Evolutionary conservation across 2,113 vertebrate genomes (phyloP).

Genomic region (Zosterops borbonicus): DNA sequence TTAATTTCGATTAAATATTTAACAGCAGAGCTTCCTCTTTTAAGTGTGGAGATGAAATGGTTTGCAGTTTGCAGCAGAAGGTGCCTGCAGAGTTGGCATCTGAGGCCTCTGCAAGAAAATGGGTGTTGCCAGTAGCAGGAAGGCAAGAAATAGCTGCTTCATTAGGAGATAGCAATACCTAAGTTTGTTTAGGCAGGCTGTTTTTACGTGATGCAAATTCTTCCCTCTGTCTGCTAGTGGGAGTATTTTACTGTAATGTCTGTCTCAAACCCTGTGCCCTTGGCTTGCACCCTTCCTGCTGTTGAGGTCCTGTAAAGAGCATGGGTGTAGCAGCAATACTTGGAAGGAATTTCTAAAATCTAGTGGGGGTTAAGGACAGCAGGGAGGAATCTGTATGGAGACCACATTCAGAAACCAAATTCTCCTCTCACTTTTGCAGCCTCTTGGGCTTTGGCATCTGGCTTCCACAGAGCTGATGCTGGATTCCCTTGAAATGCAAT

Average conservation of each 20-base stretch:
- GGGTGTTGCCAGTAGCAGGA: background rate
- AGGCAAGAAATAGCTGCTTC: conserved; percentile 6
- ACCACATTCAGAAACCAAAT: background rate
- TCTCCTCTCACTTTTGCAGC: background rate
- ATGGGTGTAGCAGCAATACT: background rate
- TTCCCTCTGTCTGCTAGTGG: background rate
- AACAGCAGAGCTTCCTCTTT: background rate
- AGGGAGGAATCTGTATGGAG: background rate
- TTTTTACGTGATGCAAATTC: background rate
- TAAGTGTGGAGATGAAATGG: background rate
- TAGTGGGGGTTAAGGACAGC: background rate
- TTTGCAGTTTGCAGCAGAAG: background rate
- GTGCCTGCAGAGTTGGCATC: background rate
- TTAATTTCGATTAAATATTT: conserved; percentile 2
- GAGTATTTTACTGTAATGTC: background rate
- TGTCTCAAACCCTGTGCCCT: background rate
- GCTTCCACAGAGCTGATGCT: background rate
- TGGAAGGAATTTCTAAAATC: background rate
- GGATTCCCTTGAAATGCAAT: background rate
- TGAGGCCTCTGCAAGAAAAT: background rate
- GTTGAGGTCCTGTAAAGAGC: background rate
- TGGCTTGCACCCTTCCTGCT: background rate
- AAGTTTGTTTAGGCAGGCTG: background rate
- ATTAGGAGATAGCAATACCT: background rate
- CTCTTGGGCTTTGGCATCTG: background rate